Evolutionary conservation across 30 jellyfish, hydroid and myxozoan species (phyloP).

Genomic region (Catostylus mosaicus): DNA sequence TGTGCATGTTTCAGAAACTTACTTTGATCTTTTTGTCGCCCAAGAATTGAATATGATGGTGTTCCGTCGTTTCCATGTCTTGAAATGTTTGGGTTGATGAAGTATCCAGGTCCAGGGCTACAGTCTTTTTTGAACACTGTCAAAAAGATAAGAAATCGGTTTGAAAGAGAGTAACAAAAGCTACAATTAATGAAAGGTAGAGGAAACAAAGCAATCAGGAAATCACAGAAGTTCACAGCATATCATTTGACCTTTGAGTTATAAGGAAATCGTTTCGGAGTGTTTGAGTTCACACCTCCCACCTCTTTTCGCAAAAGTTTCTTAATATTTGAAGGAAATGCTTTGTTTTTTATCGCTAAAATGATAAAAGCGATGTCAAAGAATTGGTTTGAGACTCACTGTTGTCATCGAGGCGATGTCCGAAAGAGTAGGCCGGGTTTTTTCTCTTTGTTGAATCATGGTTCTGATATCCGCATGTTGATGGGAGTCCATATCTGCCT

Average conservation of each 20-base stretch:
- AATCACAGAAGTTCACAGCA: no score
- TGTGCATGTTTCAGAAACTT: no score
- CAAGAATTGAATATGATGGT: slow-evolving; percentile 93
- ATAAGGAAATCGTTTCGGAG: no score
- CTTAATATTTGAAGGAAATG: no score
- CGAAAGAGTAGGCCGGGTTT: slow-evolving; percentile 95
- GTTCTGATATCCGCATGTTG: slow-evolving; percentile 81
- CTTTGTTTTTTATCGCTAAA: background rate
- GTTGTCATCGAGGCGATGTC: slow-evolving; percentile 82
- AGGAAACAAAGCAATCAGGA: no score
- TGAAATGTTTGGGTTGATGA: slow-evolving; percentile 80
- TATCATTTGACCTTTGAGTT: no score
- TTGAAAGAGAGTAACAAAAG: no score
- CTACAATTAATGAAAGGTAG: no score
- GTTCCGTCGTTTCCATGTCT: slow-evolving; percentile 94
- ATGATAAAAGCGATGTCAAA: background rate
- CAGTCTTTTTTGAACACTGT: slow-evolving; percentile 92
- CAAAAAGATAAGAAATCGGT: background rate
- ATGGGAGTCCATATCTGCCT: slow-evolving; percentile 95
- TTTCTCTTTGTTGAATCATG: slow-evolving; percentile 89
- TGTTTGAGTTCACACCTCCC: no score
- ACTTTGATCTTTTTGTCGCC: slow-evolving; percentile 96
- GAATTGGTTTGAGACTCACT: slow-evolving; percentile 31
- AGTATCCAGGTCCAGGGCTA: slow-evolving; percentile 99
- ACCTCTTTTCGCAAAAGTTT: no score